phyloP scores from a whole-genome alignment of 2,888 invertebrate genomes.

The Icerya purchasi region DNA sequence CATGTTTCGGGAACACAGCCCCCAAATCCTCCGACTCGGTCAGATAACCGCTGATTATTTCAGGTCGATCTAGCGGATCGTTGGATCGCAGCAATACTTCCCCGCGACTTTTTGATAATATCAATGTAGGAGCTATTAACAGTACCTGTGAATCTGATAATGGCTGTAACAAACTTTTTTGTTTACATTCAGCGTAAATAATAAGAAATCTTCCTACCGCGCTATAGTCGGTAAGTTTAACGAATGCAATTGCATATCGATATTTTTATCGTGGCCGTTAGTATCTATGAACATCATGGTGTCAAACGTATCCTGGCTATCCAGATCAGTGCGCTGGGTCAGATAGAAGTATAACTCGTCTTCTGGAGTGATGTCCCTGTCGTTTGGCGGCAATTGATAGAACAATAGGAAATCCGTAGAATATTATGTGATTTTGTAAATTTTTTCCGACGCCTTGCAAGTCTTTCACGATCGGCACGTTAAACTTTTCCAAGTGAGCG shows the following conservation, averaged over 20 bases:
- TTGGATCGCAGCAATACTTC: background rate
- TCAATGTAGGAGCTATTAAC: slow-evolving; percentile 22
- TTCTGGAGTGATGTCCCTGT: background rate
- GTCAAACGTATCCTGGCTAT: background rate
- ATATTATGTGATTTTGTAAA: slow-evolving; percentile 31
- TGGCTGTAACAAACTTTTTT: background rate
- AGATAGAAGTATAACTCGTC: background rate
- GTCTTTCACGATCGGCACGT: slow-evolving; percentile 27
- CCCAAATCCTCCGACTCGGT: slow-evolving; percentile 1
- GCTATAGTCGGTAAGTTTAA: slow-evolving; percentile 26
- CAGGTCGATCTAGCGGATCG: background rate
- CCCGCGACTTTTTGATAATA: slow-evolving; percentile 25
- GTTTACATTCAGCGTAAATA: background rate
- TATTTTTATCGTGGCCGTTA: slow-evolving; percentile 24
- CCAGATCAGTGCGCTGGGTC: background rate
- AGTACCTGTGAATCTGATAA: slow-evolving; percentile 2
- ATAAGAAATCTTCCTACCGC: background rate
- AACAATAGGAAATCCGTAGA: slow-evolving; percentile 23
- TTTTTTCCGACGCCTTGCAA: slow-evolving; percentile 34
- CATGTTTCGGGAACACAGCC: too few species aligned
- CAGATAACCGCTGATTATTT: slow-evolving; percentile 3
- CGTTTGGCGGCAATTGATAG: slow-evolving; percentile 9
- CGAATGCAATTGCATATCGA: slow-evolving; percentile 35
- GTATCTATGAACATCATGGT: slow-evolving; percentile 3
- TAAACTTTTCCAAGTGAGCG: slow-evolving; percentile 27